phyloP scores from a whole-genome alignment of 2,797 vertebrate species.

The Poecilia velifera region DNA sequence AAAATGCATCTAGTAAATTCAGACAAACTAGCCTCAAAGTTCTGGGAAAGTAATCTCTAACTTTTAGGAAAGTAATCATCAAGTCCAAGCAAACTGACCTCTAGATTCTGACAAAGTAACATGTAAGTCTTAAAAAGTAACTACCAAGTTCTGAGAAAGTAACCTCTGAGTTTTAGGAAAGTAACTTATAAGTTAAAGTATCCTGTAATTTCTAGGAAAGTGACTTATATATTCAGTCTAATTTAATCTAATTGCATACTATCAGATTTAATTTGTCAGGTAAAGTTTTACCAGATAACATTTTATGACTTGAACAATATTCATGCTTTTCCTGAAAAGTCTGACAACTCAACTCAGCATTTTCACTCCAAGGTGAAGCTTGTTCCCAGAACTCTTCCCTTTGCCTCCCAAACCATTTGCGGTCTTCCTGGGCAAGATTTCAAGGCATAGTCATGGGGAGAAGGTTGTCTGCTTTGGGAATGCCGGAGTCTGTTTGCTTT shows the following conservation, averaged over 20 bases:
- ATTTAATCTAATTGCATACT: background rate
- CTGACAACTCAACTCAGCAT: background rate
- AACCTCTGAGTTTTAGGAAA: background rate
- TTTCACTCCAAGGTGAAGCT: background rate
- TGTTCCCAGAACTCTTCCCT: background rate
- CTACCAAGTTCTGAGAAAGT: too few relatives aligned
- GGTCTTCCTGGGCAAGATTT: background rate
- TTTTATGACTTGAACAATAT: background rate
- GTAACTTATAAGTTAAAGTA: background rate
- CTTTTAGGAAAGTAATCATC: background rate
- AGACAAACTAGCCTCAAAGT: background rate
- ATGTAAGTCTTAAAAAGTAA: background rate
- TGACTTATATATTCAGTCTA: too few relatives aligned
- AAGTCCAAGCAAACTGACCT: background rate
- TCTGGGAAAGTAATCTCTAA: background rate
- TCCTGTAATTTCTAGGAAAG: too few relatives aligned
- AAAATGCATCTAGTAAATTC: background rate
- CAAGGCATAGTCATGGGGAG: background rate
- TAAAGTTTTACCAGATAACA: background rate
- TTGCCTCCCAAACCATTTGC: conserved; percentile 2
- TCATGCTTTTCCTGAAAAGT: background rate
- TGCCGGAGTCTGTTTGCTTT: background rate
- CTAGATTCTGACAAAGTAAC: background rate
- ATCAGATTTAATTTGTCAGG: background rate
- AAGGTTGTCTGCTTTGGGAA: background rate